Base-by-base conservation (phyloP, 2,113 vertebrate genomes). In the Phylloscopus trochiloides region DNA sequence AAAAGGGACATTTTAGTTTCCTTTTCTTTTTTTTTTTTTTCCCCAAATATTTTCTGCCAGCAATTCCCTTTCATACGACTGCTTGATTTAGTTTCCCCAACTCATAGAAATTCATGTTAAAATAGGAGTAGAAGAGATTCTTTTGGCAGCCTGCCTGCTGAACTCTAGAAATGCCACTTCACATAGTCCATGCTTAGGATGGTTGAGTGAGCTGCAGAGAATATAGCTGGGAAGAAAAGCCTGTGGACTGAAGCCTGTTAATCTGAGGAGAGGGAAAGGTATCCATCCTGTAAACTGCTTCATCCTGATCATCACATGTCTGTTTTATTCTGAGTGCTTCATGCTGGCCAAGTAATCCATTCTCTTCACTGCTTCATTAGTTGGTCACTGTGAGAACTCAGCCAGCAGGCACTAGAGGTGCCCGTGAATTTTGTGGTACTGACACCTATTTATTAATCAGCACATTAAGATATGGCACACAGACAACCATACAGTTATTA, bases 121-220 rank as follows among this genome's bases (percentile, higher is more conserved):
- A 88, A 73, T 11, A 72, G 34, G 54, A 94, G 40, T 6, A 66
- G 74, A 57, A 68, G 66, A 90, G 71, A 96, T 96, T 90, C 71
- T 90, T 96, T 91, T 96, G 95, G 92, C 93, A 97, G 92, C 71
- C 55, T 93, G 87, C 92, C 93, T 77, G 58, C 74, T 92, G 81
- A 87, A 93, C 75, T 91, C 74, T 25, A 80, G 67, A 93, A 93
- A 79, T 90, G 95, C 78, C 93, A 88, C 92, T 96, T 96, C 88
- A 86, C n/a, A 59, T 96, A 71, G 78, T 51, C 51, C 40, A 17
- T 8, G 28, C 82, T 86, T 74, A 67, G 65, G 90, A 90, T 68
- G 94, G 65, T 71, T 92, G 90, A 95, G 76, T 61, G 72, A 88
- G 36, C 55, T 90, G 43, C 65, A 80, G 75, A 70, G 47, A 68